Base-by-base conservation (phyloP, 1,140 invertebrate genomes). In the Ceratosolen solmsi region DNA sequence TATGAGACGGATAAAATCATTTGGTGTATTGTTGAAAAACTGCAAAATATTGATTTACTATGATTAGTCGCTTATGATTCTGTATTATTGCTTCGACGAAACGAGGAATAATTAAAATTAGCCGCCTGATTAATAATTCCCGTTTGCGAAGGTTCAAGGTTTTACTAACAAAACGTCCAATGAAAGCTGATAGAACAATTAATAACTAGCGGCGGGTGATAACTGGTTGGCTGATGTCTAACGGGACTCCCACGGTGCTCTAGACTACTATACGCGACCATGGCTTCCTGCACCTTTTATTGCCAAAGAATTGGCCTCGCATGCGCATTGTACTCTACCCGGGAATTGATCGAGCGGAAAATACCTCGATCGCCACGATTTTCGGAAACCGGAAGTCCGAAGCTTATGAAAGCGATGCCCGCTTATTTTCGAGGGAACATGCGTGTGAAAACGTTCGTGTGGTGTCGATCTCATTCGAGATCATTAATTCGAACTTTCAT, bases 201-300 rank as follows among this genome's bases (percentile, higher is more conserved):
- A n/a, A n/a, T n/a, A n/a, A n/a, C 41, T 46, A 46, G 41, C 41
- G 13, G 41, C 41, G 63, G 33, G 36, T 68, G 63, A 68, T 68
- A 68, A 68, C 63, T 38, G 36, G 33, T 9, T 33, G 2, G 63
- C 13, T 2, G 1, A 7, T 63, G 27, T 9, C 17, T 17, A 38
- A 7, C 46, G 27, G 54, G 79, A 82, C 70, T 84, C 83, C 71
- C 79, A 77, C 79, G 60, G 80, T 75, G 58, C 70, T 46, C 63
- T 46, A n/a, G 1, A 1, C 2, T 17, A 33, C 51, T 74, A 27
- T 71, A 33, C 79, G 85, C 85, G 83, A 78, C 82, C 82, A 88
- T 86, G 88, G 87, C 83, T 87, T 87, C 86, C 84, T 88, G 88
- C 87, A 89, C 85, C 89, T 89, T 89, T 90, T 88, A 89, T 90